Evolutionary conservation across 2,888 invertebrate genomes (phyloP).

Genomic region (Lamproptera curius): DNA sequence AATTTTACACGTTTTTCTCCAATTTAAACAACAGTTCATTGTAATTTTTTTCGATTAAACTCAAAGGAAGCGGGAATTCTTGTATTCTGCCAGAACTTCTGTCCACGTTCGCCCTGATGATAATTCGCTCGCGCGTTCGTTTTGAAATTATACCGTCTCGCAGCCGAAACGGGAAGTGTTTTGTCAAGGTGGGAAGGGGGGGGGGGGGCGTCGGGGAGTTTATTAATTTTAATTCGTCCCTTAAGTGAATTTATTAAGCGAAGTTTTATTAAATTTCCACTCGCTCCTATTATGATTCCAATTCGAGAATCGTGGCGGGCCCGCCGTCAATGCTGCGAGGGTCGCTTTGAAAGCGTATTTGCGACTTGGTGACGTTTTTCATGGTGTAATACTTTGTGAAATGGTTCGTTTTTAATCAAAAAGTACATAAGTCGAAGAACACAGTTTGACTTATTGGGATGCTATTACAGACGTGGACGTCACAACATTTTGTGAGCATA

Average conservation of each 20-base stretch:
- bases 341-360: neutral
- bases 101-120: neutral
- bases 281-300: conserved; percentile 15
- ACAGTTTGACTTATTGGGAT: no score
- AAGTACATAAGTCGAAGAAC: no score
- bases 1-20: no score
- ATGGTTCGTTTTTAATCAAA: neutral
- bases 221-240: conserved; percentile 19
- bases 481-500: no score
- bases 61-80: neutral
- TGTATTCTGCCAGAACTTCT: neutral
- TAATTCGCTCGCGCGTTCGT: conserved; percentile 6
- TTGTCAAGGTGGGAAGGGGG: conserved; percentile 16
- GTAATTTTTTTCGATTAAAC: neutral
- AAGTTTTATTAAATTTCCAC: conserved; percentile 22
- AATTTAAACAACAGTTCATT: no score
- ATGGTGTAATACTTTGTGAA: neutral
- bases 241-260: conserved; percentile 21
- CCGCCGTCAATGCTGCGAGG: conserved; percentile 1
- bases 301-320: conserved; percentile 2
- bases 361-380: no score
- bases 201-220: neutral
- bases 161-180: conserved; percentile 12
- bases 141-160: neutral
- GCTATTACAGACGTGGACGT: no score